phyloP scores from a whole-genome alignment of 2,888 invertebrate genomes.

The Pelosia muscerda region DNA sequence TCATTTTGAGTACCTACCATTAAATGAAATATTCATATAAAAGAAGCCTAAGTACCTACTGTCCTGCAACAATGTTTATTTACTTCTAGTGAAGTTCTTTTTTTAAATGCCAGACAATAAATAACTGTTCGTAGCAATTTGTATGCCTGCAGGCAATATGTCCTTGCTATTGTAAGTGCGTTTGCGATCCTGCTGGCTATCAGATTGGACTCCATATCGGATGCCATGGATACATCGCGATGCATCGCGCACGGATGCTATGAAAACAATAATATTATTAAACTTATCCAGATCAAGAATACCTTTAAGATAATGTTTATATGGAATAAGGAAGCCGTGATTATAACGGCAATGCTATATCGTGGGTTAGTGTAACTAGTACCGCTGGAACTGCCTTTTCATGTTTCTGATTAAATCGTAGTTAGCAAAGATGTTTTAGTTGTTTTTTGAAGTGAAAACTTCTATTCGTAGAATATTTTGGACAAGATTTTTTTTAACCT shows the following conservation, averaged over 20 bases:
- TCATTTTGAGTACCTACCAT: too few species aligned
- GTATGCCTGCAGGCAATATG: background rate
- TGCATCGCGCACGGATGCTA: conserved; percentile 61
- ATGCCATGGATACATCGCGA: conserved; percentile 59
- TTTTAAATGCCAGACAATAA: background rate
- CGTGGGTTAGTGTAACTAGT: conserved; percentile 25
- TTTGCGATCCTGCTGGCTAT: conserved; percentile 68
- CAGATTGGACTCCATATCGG: conserved; percentile 76
- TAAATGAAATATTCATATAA: background rate
- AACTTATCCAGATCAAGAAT: conserved; percentile 49
- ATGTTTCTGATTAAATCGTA: background rate
- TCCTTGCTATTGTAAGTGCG: conserved; percentile 57
- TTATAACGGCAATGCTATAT: conserved; percentile 26
- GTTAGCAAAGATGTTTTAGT: background rate
- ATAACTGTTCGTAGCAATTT: conserved; percentile 1
- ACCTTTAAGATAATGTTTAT: conserved; percentile 45
- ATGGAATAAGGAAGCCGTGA: conserved; percentile 48
- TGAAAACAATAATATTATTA: conserved; percentile 68
- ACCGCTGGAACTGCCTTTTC: background rate
- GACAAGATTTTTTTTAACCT: too few species aligned
- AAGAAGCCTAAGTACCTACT: too few species aligned
- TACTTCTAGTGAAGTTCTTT: background rate
- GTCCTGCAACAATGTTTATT: background rate
- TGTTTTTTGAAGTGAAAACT: background rate
- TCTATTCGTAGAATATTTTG: too few species aligned